phyloP scores from a whole-genome alignment of 2,888 invertebrate genomes.

The Capitulum mitella region DNA sequence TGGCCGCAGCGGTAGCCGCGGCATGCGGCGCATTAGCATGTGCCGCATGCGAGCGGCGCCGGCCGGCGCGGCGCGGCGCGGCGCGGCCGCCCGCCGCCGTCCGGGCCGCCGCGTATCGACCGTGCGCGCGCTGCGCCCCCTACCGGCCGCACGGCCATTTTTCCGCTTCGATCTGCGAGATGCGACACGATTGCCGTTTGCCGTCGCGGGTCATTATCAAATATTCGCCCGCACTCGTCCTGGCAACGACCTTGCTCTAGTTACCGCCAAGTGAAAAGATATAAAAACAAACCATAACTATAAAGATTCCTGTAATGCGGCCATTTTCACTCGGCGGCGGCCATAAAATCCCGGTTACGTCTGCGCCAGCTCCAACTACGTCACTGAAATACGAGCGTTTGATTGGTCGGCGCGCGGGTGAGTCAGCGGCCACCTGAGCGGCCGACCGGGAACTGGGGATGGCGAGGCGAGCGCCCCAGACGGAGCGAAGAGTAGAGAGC shows the following conservation, averaged over 20 bases:
- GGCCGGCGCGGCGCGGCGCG: not conserved
- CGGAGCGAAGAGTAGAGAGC: too few relatives aligned
- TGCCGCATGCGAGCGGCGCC: not conserved
- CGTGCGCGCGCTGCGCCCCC: not conserved
- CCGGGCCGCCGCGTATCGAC: not conserved
- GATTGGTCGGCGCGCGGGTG: constrained; percentile 7
- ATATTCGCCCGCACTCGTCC: not conserved
- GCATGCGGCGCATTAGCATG: too few relatives aligned
- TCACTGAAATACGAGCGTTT: constrained; percentile 25
- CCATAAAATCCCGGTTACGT: constrained; percentile 25
- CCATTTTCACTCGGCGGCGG: constrained; percentile 25
- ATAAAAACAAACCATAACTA: constrained; percentile 24
- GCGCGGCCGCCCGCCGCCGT: not conserved
- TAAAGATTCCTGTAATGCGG: constrained; percentile 20
- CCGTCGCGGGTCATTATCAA: not conserved
- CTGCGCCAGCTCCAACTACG: constrained; percentile 16
- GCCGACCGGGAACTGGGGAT: not conserved
- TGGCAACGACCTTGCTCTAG: not conserved
- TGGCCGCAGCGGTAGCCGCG: too few relatives aligned
- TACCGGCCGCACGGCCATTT: not conserved
- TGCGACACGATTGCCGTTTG: not conserved
- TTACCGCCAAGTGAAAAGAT: not conserved
- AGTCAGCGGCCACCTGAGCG: constrained; percentile 11
- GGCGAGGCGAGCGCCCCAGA: too few relatives aligned
- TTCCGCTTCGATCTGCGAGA: not conserved